phyloP scores from a whole-genome alignment of 2,113 vertebrate genomes.

The Macrotis lagotis region DNA sequence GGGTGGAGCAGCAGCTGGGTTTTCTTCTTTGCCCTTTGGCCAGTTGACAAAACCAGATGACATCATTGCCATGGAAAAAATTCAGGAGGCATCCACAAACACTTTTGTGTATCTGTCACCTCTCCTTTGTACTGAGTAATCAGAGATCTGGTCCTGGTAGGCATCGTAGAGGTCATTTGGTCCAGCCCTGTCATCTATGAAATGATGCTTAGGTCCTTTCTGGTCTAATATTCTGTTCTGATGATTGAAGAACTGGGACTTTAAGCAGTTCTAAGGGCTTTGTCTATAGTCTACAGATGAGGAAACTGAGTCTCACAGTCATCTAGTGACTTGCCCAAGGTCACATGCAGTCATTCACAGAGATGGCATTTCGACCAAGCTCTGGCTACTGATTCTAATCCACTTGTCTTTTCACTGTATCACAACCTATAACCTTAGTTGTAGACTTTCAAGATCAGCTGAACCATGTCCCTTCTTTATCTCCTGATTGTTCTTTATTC shows the following conservation, averaged over 20 bases:
- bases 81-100: not conserved
- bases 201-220: not conserved
- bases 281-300: constrained; percentile 1
- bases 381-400: not conserved
- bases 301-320: not conserved
- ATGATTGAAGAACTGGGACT: not conserved
- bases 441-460: constrained; percentile 67
- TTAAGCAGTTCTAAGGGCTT: no score
- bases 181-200: not conserved
- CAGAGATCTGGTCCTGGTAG: not conserved
- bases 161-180: not conserved
- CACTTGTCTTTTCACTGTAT: not conserved
- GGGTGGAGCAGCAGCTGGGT: not conserved
- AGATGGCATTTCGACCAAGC: not conserved
- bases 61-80: not conserved
- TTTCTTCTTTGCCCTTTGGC: not conserved
- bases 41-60: not conserved
- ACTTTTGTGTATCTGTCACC: not conserved
- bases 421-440: constrained; percentile 66
- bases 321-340: not conserved
- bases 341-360: not conserved
- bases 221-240: not conserved
- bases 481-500: constrained; percentile 55
- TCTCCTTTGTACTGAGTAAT: not conserved
- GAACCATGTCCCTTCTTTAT: constrained; percentile 32